These are phyloP conservation scores for Tachuris rubrigastra DNA, from an alignment of 2,113 vertebrate species.

Conservation along the genomic window DNA sequence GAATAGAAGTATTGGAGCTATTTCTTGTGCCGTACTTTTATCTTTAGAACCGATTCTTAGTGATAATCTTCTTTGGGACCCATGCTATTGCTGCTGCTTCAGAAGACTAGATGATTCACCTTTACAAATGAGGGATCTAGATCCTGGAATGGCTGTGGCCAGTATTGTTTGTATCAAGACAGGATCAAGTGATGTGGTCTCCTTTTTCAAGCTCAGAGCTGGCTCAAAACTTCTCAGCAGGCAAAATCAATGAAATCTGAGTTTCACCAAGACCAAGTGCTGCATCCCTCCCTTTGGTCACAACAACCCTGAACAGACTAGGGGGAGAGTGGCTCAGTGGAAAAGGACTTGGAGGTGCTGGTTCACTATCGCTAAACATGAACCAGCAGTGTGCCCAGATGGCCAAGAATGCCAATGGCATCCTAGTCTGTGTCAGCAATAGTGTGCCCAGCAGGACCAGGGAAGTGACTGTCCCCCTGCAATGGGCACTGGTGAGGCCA, in stretches of 20 bases:
- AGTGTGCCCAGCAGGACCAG: not conserved
- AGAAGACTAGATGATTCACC: not conserved
- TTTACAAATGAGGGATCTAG: not conserved
- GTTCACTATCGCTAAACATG: no score
- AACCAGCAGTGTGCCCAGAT: fast-evolving
- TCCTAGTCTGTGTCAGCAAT: not conserved
- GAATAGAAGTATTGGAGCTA: not conserved
- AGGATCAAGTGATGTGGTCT: not conserved
- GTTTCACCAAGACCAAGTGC: not conserved
- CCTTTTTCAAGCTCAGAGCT: not conserved
- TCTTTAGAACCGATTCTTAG: not conserved
- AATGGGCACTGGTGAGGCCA: not conserved
- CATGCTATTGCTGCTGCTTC: not conserved
- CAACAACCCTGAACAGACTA: not conserved
- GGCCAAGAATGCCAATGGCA: not conserved
- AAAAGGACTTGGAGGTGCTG: not conserved
- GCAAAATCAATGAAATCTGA: not conserved
- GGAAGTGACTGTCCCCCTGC: not conserved
- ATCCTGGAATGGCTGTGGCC: not conserved
- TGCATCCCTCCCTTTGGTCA: not conserved
- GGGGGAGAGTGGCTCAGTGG: not conserved
- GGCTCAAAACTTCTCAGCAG: not conserved
- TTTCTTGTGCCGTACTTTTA: not conserved
- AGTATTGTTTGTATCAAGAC: not conserved
- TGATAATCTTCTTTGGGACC: not conserved